Evolutionary conservation across 2,888 invertebrate genomes (phyloP).

Genomic region (Nomada fabriciana): DNA sequence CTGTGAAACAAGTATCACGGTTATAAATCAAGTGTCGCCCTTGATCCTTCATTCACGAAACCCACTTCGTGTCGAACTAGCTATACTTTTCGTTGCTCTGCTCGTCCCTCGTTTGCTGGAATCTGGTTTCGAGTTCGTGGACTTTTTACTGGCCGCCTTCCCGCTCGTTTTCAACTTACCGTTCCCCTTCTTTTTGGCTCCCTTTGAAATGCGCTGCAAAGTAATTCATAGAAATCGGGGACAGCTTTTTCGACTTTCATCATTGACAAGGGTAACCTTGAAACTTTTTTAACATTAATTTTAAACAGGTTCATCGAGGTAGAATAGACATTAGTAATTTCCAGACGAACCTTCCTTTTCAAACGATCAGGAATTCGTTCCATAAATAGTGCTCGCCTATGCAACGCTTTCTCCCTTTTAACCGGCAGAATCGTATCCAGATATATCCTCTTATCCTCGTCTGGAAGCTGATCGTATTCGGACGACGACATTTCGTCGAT

Average conservation of each 20-base stretch:
- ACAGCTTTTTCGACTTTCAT: too few species aligned
- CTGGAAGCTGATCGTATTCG: constrained; percentile 72
- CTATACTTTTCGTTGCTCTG: constrained; percentile 43
- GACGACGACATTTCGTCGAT: constrained; percentile 74
- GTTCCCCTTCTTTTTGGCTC: constrained; percentile 10
- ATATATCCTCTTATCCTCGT: constrained; percentile 72
- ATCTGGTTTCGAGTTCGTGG: constrained; percentile 25
- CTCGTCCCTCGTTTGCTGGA: constrained; percentile 42
- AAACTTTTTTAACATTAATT: not conserved
- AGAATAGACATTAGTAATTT: not conserved
- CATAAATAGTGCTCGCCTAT: constrained; percentile 59
- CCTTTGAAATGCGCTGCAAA: constrained; percentile 1
- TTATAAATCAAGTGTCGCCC: not conserved
- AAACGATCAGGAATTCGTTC: constrained; percentile 54
- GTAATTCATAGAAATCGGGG: too few species aligned
- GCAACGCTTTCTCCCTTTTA: constrained; percentile 63
- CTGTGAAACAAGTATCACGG: constrained; percentile 3
- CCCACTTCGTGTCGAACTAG: constrained; percentile 46
- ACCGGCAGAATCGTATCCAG: constrained; percentile 60
- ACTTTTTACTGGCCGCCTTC: constrained; percentile 35
- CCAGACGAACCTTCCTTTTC: constrained; percentile 31
- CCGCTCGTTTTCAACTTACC: not conserved
- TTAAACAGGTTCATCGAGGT: too few species aligned
- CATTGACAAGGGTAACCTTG: not conserved
- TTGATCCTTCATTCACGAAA: not conserved